Base-by-base conservation (phyloP, 2,797 vertebrate species). In the Spondyliosoma cantharus region DNA sequence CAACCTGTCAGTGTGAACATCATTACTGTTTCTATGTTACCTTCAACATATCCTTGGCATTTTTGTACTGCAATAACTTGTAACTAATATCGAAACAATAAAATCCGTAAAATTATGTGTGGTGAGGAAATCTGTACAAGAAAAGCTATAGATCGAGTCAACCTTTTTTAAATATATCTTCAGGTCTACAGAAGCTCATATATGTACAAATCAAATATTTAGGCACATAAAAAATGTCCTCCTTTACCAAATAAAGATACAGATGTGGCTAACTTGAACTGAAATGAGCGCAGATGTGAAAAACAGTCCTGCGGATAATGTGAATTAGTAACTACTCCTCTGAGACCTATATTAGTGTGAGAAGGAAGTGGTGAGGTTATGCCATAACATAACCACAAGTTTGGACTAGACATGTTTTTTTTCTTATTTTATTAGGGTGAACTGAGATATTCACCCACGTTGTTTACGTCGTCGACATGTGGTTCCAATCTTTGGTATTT, bases 401-500 rank as follows among this genome's bases (percentile, higher is more conserved):
- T 87, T 61, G 46, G 71, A 80, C 46, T 3, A 48, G 65, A 71
- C 62, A 16, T 66, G 56, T 77, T 46, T 67, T 84, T 73, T 81
- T 74, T 24, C 29, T n/a, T 13, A 37, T 85, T 84, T 84, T 27
- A 79, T 78, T 25, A 29, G 64, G 29, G 54, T 29, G 60, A 81
- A 74, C 66, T 11, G 20, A 85, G 74, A 86, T 70, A 65, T 77
- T 82, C 72, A 58, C 12, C 66, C 9, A 19, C 0, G 45, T 29
- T 74, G 82, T 90, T 85, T 83, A 74, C 59, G 12, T 63, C 62
- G 65, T 74, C 46, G 58, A 84, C 85, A 81, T 90, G 85, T 74
- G 85, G 88, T 88, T 89, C 59, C 46, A 53, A 74, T 89, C 76
- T 71, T 46, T 37, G 75, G 80, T 81, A 69, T 86, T 87, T 88